A percentile compares a stretch with the other conserved stretches of the same genome.
Evolutionary conservation across 2,888 invertebrate genomes (phyloP).

Genomic region (Xestobium rufovillosum): DNA sequence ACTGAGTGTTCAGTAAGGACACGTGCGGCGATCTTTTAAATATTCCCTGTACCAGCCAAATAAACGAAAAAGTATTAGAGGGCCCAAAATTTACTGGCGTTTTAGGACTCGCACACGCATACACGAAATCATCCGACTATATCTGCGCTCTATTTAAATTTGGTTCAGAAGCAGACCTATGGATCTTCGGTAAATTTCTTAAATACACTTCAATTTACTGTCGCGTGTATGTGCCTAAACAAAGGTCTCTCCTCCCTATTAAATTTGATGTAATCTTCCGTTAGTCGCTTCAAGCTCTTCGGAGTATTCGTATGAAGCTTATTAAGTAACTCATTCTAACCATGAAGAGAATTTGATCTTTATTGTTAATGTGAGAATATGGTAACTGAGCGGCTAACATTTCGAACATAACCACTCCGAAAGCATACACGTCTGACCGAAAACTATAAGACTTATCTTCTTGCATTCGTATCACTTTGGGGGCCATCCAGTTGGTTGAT

Average conservation of each 20-base stretch:
- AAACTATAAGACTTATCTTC: slow-evolving; percentile 95
- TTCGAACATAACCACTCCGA: slow-evolving; percentile 96
- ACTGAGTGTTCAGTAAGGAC: slow-evolving; percentile 93
- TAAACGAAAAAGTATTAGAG: slow-evolving; percentile 59
- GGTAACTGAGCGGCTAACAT: slow-evolving; percentile 87
- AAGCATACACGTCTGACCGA: slow-evolving; percentile 99
- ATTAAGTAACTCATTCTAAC: slow-evolving; percentile 85
- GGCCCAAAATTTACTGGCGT: slow-evolving; percentile 83
- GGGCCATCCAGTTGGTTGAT: slow-evolving; percentile 99
- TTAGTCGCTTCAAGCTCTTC: slow-evolving; percentile 75
- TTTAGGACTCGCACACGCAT: slow-evolving; percentile 89
- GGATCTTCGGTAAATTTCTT: slow-evolving; percentile 85
- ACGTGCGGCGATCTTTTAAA: no score
- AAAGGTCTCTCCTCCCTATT: slow-evolving; percentile 81
- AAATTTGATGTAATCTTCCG: slow-evolving; percentile 87
- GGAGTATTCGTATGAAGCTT: slow-evolving; percentile 84
- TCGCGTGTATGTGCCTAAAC: slow-evolving; percentile 82
- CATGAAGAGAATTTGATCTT: slow-evolving; percentile 90
- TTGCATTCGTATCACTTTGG: slow-evolving; percentile 98
- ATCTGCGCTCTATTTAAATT: slow-evolving; percentile 77
- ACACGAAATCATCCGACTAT: slow-evolving; percentile 80
- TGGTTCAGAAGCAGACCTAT: slow-evolving; percentile 81
- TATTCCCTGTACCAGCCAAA: slow-evolving; percentile 50
- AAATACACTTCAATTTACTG: slow-evolving; percentile 82
- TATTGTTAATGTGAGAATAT: slow-evolving; percentile 88